These are phyloP conservation scores for Pempheris klunzingeri DNA, from an alignment of 2,797 vertebrate species.

Conservation along the genomic window DNA sequence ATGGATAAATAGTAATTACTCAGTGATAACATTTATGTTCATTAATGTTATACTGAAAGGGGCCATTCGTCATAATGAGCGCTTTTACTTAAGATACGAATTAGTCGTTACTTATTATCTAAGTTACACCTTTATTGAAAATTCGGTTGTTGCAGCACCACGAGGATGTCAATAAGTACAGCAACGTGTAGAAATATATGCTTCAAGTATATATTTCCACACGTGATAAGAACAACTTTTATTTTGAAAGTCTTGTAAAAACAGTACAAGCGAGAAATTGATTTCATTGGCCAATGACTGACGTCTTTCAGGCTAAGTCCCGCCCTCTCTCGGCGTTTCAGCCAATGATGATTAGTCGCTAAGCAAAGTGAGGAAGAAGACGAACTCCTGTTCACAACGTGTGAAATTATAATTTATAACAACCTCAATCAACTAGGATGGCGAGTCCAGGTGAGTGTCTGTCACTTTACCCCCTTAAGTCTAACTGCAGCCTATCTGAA, in stretches of 20 bases:
- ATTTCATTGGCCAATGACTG: slow-evolving; percentile 15
- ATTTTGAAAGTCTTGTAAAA: slow-evolving; percentile 46
- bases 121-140: no score
- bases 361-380: slow-evolving; percentile 9
- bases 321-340: slow-evolving; percentile 24
- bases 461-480: background rate
- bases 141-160: no score
- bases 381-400: background rate
- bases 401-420: background rate
- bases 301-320: slow-evolving; percentile 1
- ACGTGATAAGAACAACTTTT: no score
- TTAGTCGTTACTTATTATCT: no score
- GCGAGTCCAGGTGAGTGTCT: slow-evolving; percentile 55
- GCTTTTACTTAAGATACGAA: background rate
- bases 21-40: no score
- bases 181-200: no score
- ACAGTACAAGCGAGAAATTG: background rate
- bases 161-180: no score
- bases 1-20: background rate
- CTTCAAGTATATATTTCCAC: no score
- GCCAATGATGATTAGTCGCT: slow-evolving; percentile 39
- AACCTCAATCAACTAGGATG: slow-evolving; percentile 36
- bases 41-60: no score
- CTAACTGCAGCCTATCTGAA: background rate
- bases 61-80: background rate